Evolutionary conservation across 2,113 vertebrate genomes (phyloP).

Genomic region (Vanacampus margaritifer): DNA sequence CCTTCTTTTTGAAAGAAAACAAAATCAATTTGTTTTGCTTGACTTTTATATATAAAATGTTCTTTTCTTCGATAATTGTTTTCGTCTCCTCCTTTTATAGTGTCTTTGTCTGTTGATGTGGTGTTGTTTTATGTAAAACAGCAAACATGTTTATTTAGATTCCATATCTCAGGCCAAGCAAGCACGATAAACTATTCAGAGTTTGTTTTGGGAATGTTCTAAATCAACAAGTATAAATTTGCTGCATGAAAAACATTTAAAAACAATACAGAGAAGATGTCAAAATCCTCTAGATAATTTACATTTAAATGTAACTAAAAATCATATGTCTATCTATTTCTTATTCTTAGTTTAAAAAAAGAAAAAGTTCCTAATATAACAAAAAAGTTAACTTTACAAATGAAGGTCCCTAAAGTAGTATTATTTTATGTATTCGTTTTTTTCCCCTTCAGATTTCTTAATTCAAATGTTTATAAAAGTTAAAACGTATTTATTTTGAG

Average conservation of each 20-base stretch:
- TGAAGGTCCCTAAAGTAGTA: not conserved
- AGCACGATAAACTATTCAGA: not conserved
- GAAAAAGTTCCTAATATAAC: not conserved
- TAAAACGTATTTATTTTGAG: not conserved
- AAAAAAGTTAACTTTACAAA: not conserved
- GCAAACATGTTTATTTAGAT: constrained; percentile 4
- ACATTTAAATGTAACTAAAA: not conserved
- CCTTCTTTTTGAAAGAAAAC: constrained; percentile 28
- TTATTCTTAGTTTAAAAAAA: not conserved
- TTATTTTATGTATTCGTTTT: too few relatives aligned
- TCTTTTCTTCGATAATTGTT: not conserved
- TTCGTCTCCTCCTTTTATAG: not conserved
- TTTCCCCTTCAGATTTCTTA: not conserved
- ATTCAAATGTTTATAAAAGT: not conserved
- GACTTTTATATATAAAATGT: not conserved
- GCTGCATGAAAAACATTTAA: not conserved
- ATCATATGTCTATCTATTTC: not conserved
- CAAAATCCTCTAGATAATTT: not conserved
- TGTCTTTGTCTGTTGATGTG: not conserved
- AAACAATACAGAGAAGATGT: not conserved
- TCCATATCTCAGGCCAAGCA: not conserved
- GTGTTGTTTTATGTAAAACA: not conserved
- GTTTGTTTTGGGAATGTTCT: constrained; percentile 12
- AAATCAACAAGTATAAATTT: not conserved
- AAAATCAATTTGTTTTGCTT: not conserved